These are phyloP conservation scores for Plebejus melissa DNA, from an alignment of 2,888 invertebrate genomes.

Conservation along the genomic window DNA sequence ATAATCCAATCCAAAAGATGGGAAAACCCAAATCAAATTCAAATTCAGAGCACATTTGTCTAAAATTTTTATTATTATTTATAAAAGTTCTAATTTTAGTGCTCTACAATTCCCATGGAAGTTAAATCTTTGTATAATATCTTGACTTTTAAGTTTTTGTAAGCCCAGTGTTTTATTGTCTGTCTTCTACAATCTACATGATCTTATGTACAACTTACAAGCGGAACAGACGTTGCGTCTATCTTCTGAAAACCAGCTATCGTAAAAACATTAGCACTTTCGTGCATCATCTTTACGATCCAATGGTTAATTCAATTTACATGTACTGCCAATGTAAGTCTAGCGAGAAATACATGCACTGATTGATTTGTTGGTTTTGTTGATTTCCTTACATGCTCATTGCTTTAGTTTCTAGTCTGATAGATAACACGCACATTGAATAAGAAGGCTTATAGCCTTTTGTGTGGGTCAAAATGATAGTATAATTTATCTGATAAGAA, in stretches of 20 bases:
- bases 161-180: not conserved
- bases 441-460: not conserved
- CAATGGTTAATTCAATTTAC: not conserved
- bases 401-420: conserved; percentile 2
- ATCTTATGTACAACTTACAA: not conserved
- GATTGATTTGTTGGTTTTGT: conserved; percentile 14
- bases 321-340: not conserved
- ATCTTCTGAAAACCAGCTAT: not conserved
- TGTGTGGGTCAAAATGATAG: not conserved
- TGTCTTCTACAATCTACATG: too few species aligned
- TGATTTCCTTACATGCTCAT: not conserved
- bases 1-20: too few species aligned
- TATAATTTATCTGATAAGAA: too few species aligned
- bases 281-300: conserved; percentile 8
- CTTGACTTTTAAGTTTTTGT: not conserved
- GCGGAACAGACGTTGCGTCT: not conserved
- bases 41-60: too few species aligned
- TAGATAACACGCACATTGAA: not conserved
- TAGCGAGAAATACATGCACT: conserved; percentile 9
- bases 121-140: not conserved
- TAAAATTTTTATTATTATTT: too few species aligned
- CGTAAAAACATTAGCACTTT: not conserved
- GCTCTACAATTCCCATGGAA: not conserved
- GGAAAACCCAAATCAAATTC: too few species aligned
- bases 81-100: too few species aligned